Percentiles rank a stretch among this genome's conserved stretches.
phyloP scores from a whole-genome alignment of 2,797 vertebrate species.

The Characodon lateralis region DNA sequence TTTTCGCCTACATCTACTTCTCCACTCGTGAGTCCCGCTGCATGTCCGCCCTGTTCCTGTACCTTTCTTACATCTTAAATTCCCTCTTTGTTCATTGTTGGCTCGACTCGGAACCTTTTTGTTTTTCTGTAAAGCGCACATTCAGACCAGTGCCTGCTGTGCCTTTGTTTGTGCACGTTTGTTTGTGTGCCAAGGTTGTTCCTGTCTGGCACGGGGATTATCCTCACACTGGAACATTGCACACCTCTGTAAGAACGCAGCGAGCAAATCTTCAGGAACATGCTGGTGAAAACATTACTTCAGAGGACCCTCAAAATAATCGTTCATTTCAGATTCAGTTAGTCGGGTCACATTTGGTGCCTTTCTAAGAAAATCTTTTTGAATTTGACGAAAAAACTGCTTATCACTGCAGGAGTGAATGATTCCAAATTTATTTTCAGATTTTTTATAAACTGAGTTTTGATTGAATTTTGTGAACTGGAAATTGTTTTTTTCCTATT shows the following conservation, averaged over 20 bases:
- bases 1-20: slow-evolving; percentile 99
- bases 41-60: neutral
- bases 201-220: slow-evolving; percentile 64
- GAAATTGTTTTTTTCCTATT: neutral
- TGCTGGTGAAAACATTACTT: slow-evolving; percentile 45
- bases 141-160: neutral
- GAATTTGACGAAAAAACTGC: neutral
- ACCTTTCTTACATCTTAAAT: neutral
- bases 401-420: neutral
- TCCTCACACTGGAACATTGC: slow-evolving; percentile 55
- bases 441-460: neutral
- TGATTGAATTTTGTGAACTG: neutral
- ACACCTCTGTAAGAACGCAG: slow-evolving; percentile 48
- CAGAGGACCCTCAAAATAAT: slow-evolving; percentile 8
- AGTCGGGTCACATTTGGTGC: neutral
- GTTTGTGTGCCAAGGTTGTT: slow-evolving; percentile 56
- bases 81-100: neutral
- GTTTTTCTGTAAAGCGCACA: slow-evolving; percentile 7
- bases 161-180: slow-evolving; percentile 32
- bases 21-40: slow-evolving; percentile 87
- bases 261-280: slow-evolving; percentile 15
- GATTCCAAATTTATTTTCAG: neutral
- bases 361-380: neutral
- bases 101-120: neutral
- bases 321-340: slow-evolving; percentile 9